These are phyloP conservation scores for Dugesia japonica DNA, from an alignment of 2,888 invertebrate genomes.

Conservation along the genomic window DNA sequence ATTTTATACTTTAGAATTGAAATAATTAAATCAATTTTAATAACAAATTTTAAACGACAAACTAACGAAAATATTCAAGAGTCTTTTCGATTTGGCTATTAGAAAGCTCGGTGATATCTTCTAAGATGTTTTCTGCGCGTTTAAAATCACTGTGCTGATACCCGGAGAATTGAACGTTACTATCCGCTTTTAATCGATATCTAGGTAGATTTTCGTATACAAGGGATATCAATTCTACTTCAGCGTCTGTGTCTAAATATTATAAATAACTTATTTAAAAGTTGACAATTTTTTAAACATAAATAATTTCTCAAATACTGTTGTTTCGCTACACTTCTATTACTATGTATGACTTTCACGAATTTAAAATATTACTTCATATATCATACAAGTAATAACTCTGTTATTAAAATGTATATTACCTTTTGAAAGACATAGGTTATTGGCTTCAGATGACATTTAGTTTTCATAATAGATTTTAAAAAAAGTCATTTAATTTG, in stretches of 20 bases:
- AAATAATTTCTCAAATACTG: background rate
- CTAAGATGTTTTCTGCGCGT: background rate
- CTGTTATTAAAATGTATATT: background rate
- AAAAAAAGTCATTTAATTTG: background rate
- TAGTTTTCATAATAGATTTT: slow-evolving; percentile 7
- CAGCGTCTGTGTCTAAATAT: slow-evolving; percentile 52
- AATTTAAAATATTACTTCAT: background rate
- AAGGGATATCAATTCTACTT: slow-evolving; percentile 84
- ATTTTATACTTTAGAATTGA: no score
- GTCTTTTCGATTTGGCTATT: slow-evolving; percentile 87
- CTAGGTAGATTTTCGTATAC: slow-evolving; percentile 82
- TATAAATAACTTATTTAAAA: no score
- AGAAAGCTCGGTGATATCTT: slow-evolving; percentile 52
- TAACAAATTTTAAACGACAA: background rate
- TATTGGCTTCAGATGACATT: background rate
- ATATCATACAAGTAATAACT: background rate
- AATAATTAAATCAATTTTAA: background rate
- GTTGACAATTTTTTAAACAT: background rate
- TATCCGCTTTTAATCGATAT: slow-evolving; percentile 79
- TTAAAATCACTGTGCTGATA: slow-evolving; percentile 76
- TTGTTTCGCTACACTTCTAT: background rate
- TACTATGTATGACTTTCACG: background rate
- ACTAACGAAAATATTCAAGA: slow-evolving; percentile 86
- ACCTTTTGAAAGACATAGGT: background rate
- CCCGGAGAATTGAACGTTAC: slow-evolving; percentile 65